A percentile compares a stretch with the other conserved stretches of the same genome.
Evolutionary conservation across 1,140 invertebrate species (phyloP).

Genomic region (silkworm (Bombyx mori)): DNA sequence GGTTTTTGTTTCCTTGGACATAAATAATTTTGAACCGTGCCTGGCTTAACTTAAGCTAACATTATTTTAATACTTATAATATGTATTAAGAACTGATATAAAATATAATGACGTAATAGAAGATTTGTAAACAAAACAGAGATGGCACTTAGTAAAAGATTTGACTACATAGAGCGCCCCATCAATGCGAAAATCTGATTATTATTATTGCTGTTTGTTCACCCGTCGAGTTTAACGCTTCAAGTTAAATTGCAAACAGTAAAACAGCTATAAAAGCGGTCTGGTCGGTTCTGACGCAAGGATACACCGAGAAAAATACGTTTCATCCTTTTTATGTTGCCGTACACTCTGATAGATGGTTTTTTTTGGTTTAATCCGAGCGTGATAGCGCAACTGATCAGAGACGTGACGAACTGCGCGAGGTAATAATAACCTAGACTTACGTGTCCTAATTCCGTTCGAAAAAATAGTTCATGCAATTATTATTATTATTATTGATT

Average conservation of each 20-base stretch:
- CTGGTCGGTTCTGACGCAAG: slow-evolving; percentile 40
- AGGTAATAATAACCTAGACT: neutral
- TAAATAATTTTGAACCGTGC: too few species aligned
- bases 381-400: neutral
- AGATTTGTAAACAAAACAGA: too few species aligned
- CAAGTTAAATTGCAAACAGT: slow-evolving; percentile 61
- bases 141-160: neutral
- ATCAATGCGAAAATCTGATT: slow-evolving; percentile 27
- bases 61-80: too few species aligned
- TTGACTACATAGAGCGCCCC: slow-evolving; percentile 6
- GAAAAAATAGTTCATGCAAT: too few species aligned
- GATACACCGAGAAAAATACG: slow-evolving; percentile 38
- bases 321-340: slow-evolving; percentile 30
- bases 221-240: slow-evolving; percentile 38
- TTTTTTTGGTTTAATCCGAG: slow-evolving; percentile 5
- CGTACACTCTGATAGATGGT: slow-evolving; percentile 16
- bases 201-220: slow-evolving; percentile 40
- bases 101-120: too few species aligned
- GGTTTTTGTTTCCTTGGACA: too few species aligned
- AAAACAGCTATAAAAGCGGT: slow-evolving; percentile 59
- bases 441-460: too few species aligned
- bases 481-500: too few species aligned
- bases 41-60: too few species aligned
- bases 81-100: too few species aligned
- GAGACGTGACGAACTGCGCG: neutral